Percentiles rank a stretch among this genome's conserved stretches.
phyloP scores from a whole-genome alignment of 2,797 vertebrate genomes.

The Todus mexicanus region DNA sequence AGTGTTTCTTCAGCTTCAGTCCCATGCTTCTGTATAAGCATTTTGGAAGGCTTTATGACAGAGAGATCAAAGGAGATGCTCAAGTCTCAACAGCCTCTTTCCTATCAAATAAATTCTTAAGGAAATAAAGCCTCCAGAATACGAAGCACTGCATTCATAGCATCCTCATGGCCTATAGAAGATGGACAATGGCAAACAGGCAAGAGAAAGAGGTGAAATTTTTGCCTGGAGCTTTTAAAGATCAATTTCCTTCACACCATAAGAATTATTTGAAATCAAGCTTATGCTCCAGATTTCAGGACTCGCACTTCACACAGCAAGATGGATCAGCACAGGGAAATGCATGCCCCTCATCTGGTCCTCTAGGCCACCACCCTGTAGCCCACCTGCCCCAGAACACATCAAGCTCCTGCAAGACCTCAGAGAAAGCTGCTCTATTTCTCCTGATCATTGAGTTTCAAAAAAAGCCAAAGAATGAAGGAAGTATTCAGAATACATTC shows the following conservation, averaged over 20 bases:
- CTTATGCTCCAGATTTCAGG: not conserved
- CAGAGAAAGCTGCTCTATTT: not conserved
- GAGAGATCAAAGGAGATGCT: conserved; percentile 10
- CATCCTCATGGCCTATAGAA: not conserved
- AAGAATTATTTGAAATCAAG: not conserved
- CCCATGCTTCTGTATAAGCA: not conserved
- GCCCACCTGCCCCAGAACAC: not conserved
- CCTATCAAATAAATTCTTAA: not conserved
- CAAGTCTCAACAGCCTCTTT: not conserved
- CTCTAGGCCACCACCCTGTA: not conserved
- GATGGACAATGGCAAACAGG: not conserved
- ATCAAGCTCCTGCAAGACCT: not conserved
- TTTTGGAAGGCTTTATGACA: not conserved
- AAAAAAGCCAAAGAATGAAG: not conserved
- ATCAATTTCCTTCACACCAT: not conserved
- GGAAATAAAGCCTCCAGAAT: conserved; percentile 12
- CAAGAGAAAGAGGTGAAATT: not conserved
- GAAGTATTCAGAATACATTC: not conserved
- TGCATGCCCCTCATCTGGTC: not conserved
- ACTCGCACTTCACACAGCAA: not conserved
- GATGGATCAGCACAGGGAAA: not conserved
- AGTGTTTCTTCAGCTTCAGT: not conserved
- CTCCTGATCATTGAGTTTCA: not conserved
- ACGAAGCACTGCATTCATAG: not conserved
- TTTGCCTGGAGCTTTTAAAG: not conserved